phyloP scores from a whole-genome alignment of 2,888 invertebrate genomes.

The Trichogramma evanescens region DNA sequence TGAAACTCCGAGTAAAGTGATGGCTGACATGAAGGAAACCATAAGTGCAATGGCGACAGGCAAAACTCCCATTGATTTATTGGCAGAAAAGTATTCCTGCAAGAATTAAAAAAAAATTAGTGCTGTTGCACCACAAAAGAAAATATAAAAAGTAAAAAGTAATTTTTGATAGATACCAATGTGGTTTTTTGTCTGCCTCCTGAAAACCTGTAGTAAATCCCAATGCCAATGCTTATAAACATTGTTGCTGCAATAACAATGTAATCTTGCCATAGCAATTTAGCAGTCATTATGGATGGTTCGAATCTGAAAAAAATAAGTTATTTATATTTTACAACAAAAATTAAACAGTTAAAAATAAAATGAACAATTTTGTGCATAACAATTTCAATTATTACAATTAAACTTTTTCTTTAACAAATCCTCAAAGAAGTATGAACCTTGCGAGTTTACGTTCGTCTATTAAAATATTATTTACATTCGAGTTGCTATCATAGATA shows the following conservation, averaged over 20 bases:
- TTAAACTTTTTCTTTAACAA: too few relatives aligned
- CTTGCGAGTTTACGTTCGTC: too few relatives aligned
- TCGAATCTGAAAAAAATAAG: too few relatives aligned
- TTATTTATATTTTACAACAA: too few relatives aligned
- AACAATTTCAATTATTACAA: too few relatives aligned
- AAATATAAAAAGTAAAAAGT: background rate
- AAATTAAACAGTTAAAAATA: too few relatives aligned
- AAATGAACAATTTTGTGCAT: too few relatives aligned
- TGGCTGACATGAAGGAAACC: conserved; percentile 57
- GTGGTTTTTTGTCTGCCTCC: conserved; percentile 81
- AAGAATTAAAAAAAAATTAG: conserved; percentile 11
- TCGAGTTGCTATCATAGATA: too few relatives aligned
- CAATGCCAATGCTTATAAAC: conserved; percentile 66
- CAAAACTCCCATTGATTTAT: conserved; percentile 49
- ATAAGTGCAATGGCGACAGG: conserved; percentile 55
- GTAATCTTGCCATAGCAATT: conserved; percentile 68
- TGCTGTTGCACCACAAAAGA: background rate
- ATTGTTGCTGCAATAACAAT: conserved; percentile 66
- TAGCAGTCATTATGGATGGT: conserved; percentile 18
- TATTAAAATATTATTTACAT: too few relatives aligned
- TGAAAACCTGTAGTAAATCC: conserved; percentile 76
- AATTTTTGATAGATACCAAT: conserved; percentile 51
- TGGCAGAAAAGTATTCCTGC: conserved; percentile 53
- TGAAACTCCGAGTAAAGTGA: conserved; percentile 54
- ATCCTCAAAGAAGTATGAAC: too few relatives aligned